Evolutionary conservation across 1,140 invertebrate genomes (phyloP), one percentile per base, ranked within the genome.

Genomic region (Pantala flavescens): DNA sequence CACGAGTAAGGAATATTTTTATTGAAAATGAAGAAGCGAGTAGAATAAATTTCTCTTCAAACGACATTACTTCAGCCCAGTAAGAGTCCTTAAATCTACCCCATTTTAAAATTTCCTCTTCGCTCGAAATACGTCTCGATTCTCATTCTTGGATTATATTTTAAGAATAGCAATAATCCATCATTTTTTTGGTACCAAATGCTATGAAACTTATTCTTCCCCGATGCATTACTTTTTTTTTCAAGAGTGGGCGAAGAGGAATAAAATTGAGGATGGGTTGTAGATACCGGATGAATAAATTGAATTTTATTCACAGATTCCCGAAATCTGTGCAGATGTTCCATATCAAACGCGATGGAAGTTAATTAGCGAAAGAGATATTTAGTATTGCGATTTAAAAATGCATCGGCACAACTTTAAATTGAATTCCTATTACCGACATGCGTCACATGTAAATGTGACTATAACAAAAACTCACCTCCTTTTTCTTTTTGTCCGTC

Each of bases 381-480:
- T 16, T 12, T 12, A 63, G 49, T 63, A 63, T 7, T 63, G 49
- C 49, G 49, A 1, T 63, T 7, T 63, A 63, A 63, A 63, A 63
- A 63, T 63, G 49, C 49, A 7, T 21, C 49, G 49, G 14, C 49
- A 9, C 49, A 21, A 63, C 16, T 63, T 63, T 63, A 63, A 63
- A 63, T 63, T 63, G 49, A 63, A 63, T 63, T 63, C 49, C 12
- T 63, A 63, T 7, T 63, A 63, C 49, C n/a, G 14, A 12, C 49
- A 12, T 63, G 49, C 49, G 49, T 63, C 49, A 63, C 49, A 63
- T 63, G 49, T 12, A 63, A 63, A 63, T 63, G 49, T 63, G 49
- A 63, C 49, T 63, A 63, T 63, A 63, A 63, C 49, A 63, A 63
- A 63, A 63, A 63, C 49, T 21, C 49, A 63, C 49, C 49, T 7